Conservation (phyloP, 2,113 vertebrate genomes). For the Grallaria varia region DNA sequence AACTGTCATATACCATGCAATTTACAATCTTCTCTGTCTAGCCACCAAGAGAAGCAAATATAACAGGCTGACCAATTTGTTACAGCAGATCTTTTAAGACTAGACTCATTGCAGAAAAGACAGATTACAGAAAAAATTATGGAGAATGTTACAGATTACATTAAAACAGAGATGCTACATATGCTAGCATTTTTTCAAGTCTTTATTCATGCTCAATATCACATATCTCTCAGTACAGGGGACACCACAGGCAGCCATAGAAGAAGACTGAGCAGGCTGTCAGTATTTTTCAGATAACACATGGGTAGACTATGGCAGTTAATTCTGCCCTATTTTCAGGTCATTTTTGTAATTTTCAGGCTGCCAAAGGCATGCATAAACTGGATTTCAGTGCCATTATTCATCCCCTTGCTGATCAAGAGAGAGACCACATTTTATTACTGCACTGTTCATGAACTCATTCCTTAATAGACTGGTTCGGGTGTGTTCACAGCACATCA, state of each 20-base stretch:
- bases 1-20: constrained; percentile 31
- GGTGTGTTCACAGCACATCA: neutral
- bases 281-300: constrained; percentile 57
- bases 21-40: constrained; percentile 54
- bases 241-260: constrained; percentile 61
- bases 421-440: constrained; percentile 18
- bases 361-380: constrained; percentile 35
- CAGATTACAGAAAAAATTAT: constrained; percentile 55
- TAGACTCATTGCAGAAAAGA: constrained; percentile 63
- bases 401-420: constrained; percentile 40
- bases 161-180: constrained; percentile 73
- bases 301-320: constrained; percentile 38
- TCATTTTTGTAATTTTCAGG: constrained; percentile 42
- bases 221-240: constrained; percentile 8
- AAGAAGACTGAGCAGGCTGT: constrained; percentile 59
- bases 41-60: constrained; percentile 52
- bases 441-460: neutral
- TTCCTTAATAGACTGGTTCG: neutral
- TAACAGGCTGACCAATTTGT: constrained; percentile 71
- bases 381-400: constrained; percentile 4
- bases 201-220: constrained; percentile 57
- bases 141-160: constrained; percentile 60
- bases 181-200: constrained; percentile 55
- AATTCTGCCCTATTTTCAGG: constrained; percentile 57
- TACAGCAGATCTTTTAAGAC: constrained; percentile 66